phyloP scores from a whole-genome alignment of 2,797 vertebrate genomes.

The Rhinoraja longicauda region DNA sequence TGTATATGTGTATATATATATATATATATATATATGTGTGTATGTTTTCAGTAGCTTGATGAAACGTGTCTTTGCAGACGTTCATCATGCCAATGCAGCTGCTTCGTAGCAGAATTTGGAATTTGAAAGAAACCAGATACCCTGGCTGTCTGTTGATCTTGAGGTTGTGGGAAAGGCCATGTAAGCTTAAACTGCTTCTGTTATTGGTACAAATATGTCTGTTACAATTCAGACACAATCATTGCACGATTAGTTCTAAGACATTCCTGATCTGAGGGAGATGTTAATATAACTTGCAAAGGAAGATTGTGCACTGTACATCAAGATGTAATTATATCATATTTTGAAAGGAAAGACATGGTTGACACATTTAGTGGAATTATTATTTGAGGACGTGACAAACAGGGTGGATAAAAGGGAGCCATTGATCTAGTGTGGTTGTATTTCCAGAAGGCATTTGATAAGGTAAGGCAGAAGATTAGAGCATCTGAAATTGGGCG shows the following conservation, averaged over 20 bases:
- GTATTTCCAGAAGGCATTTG: no score
- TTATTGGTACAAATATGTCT: background rate
- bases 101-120: background rate
- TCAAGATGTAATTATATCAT: background rate
- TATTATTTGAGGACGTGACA: no score
- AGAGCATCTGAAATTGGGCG: no score
- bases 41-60: background rate
- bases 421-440: no score
- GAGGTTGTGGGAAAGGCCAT: constrained; percentile 35
- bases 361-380: no score
- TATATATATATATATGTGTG: no score
- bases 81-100: constrained; percentile 1
- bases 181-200: constrained; percentile 6
- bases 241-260: background rate
- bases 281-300: background rate
- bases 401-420: no score
- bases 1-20: no score
- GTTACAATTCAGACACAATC: constrained; percentile 3
- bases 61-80: background rate
- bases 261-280: background rate
- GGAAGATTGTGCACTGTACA: background rate
- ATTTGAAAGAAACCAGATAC: constrained; percentile 34
- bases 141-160: constrained; percentile 15
- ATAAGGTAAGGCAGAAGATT: no score
- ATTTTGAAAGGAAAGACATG: no score